Evolutionary conservation across 2,113 vertebrate species (phyloP).

Genomic region (Ellobius talpinus): DNA sequence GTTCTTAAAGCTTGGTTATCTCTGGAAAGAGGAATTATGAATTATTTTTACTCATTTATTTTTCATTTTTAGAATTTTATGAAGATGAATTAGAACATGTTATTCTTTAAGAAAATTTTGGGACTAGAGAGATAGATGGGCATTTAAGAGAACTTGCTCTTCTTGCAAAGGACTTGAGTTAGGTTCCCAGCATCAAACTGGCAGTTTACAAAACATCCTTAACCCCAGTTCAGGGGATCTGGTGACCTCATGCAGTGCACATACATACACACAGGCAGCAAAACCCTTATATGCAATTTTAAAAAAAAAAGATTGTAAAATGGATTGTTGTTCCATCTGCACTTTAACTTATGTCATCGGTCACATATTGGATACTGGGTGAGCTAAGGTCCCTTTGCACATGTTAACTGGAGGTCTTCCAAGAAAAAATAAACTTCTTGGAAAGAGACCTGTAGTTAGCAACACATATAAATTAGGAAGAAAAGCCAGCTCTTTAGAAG

Average conservation of each 20-base stretch:
- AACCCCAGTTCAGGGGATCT: neutral
- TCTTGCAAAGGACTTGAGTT: neutral
- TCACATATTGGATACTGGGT: neutral
- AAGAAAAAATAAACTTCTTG: conserved; percentile 18
- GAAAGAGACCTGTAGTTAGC: neutral
- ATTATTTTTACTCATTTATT: conserved; percentile 37
- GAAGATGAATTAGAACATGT: neutral
- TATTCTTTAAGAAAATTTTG: neutral
- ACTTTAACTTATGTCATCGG: neutral
- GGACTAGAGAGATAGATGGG: neutral
- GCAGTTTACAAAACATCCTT: neutral
- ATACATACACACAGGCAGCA: neutral
- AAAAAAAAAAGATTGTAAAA: neutral
- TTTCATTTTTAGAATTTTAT: conserved; percentile 27
- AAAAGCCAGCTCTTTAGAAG: conserved; percentile 55
- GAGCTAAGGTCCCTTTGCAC: neutral
- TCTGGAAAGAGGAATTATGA: neutral
- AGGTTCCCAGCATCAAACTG: neutral
- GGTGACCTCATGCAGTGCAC: neutral
- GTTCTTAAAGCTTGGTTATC: neutral
- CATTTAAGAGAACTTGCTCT: neutral
- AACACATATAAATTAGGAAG: conserved; percentile 24
- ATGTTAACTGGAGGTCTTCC: neutral
- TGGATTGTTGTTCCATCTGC: neutral
- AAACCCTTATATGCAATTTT: neutral